phyloP scores from a whole-genome alignment of 2,113 vertebrate species.

The Sinosuthora webbiana region DNA sequence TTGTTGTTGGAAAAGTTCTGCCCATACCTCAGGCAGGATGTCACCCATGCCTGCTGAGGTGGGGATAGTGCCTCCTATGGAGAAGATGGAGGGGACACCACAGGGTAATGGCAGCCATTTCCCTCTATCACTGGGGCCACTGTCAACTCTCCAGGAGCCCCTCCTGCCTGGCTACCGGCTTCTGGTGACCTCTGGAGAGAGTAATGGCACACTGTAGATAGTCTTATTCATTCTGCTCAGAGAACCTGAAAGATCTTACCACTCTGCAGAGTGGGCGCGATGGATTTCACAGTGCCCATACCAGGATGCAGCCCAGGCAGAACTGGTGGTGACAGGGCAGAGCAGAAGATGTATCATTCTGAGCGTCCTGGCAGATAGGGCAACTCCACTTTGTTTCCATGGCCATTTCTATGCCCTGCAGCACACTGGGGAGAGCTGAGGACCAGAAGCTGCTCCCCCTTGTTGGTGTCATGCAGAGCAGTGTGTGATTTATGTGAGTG shows the following conservation, averaged over 20 bases:
- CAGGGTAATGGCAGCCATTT: not conserved
- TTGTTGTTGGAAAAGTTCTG: not conserved
- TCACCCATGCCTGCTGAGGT: not conserved
- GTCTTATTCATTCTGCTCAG: not conserved
- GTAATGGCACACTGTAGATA: not conserved
- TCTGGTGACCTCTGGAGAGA: not conserved
- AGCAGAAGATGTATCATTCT: not conserved
- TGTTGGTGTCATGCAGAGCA: not conserved
- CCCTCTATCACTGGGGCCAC: not conserved
- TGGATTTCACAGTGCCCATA: not conserved
- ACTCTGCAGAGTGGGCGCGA: not conserved
- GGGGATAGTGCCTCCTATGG: not conserved
- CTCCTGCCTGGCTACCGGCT: not conserved
- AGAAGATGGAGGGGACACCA: not conserved
- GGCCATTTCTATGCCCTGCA: not conserved
- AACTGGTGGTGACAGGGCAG: not conserved
- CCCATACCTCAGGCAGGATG: not conserved
- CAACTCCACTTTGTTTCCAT: not conserved
- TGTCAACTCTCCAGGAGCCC: not conserved
- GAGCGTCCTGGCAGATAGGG: not conserved
- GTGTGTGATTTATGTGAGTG: not conserved
- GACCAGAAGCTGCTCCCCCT: not conserved
- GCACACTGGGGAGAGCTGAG: rapidly evolving
- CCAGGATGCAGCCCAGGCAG: not conserved
- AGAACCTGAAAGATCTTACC: not conserved